Percentiles rank a stretch among this genome's conserved stretches.
phyloP scores from a whole-genome alignment of 1,140 invertebrate species.

The Zaprionus africanus region DNA sequence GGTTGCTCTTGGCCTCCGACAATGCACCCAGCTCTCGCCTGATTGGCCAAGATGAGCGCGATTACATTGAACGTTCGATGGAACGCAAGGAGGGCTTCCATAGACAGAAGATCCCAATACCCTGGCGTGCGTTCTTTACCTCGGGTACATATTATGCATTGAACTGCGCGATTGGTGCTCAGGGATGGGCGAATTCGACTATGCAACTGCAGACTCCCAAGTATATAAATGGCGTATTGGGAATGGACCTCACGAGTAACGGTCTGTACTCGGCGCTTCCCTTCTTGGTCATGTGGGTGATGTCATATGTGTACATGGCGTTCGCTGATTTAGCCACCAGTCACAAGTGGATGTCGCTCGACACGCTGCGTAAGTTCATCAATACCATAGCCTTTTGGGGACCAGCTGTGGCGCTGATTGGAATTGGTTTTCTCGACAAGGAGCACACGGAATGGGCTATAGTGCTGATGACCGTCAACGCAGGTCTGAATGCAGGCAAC shows the following conservation, averaged over 20 bases:
- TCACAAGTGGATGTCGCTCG: conserved; percentile 56
- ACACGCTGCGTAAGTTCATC: conserved; percentile 86
- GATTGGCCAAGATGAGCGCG: conserved; percentile 87
- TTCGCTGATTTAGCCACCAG: conserved; percentile 52
- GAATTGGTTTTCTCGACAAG: conserved; percentile 85
- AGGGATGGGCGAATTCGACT: conserved; percentile 97
- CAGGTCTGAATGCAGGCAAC: conserved; percentile 90
- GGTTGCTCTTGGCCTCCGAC: conserved; percentile 87
- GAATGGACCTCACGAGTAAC: conserved; percentile 90
- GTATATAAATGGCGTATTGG: conserved; percentile 87
- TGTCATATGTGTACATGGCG: conserved; percentile 87
- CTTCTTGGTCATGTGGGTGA: conserved; percentile 89
- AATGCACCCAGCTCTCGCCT: conserved; percentile 87
- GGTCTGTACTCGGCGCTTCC: conserved; percentile 91
- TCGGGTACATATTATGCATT: conserved; percentile 93
- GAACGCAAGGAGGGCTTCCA: conserved; percentile 65
- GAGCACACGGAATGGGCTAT: conserved; percentile 85
- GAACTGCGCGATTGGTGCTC: conserved; percentile 91
- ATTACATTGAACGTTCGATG: conserved; percentile 86
- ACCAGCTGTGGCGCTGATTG: conserved; percentile 87
- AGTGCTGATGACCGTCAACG: conserved; percentile 87
- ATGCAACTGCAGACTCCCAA: conserved; percentile 94
- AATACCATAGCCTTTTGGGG: conserved; percentile 87
- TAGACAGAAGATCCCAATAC: conserved; percentile 81
- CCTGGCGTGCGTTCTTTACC: conserved; percentile 91